Percentiles rank a stretch among this genome's conserved stretches.
phyloP scores from a whole-genome alignment of 2,797 vertebrate genomes.

The Poeciliopsis paucimaculata region DNA sequence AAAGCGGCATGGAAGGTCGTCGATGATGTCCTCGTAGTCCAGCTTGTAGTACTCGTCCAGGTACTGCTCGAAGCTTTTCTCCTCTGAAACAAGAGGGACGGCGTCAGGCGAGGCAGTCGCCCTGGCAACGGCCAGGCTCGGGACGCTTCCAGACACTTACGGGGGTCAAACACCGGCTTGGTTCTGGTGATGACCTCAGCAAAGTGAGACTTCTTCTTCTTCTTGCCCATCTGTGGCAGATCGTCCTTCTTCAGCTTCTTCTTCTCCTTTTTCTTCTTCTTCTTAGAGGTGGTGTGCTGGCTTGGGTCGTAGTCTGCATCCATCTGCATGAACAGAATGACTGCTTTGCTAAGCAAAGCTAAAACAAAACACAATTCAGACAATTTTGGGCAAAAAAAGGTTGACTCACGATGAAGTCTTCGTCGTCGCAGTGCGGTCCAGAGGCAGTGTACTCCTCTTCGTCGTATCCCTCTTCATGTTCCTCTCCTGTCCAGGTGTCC shows the following conservation, averaged over 20 bases:
- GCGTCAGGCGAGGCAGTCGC: background rate
- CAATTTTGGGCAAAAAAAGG: background rate
- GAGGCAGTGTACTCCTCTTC: conserved; percentile 33
- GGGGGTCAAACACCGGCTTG: conserved; percentile 87
- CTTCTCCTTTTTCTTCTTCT: conserved; percentile 59
- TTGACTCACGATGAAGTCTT: conserved; percentile 83
- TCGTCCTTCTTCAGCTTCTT: conserved; percentile 75
- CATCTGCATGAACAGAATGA: conserved; percentile 79
- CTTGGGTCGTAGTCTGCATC: conserved; percentile 89
- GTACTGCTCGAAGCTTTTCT: conserved; percentile 88
- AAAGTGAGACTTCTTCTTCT: conserved; percentile 84
- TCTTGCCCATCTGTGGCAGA: conserved; percentile 80
- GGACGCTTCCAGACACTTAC: conserved; percentile 69
- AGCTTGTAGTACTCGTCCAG: conserved; percentile 90
- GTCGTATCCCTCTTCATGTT: conserved; percentile 14
- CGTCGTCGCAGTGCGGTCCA: conserved; percentile 84
- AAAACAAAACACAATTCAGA: background rate
- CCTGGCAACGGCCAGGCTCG: background rate
- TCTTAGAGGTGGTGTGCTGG: conserved; percentile 72
- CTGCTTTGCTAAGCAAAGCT: too few species aligned
- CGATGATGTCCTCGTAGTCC: conserved; percentile 91
- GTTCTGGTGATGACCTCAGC: conserved; percentile 77
- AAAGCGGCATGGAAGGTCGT: conserved; percentile 91
- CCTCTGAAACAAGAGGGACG: conserved; percentile 74
- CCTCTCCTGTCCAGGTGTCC: conserved; percentile 85